phyloP scores from a whole-genome alignment of 2,888 invertebrate genomes.

The Drosophila infuscata region DNA sequence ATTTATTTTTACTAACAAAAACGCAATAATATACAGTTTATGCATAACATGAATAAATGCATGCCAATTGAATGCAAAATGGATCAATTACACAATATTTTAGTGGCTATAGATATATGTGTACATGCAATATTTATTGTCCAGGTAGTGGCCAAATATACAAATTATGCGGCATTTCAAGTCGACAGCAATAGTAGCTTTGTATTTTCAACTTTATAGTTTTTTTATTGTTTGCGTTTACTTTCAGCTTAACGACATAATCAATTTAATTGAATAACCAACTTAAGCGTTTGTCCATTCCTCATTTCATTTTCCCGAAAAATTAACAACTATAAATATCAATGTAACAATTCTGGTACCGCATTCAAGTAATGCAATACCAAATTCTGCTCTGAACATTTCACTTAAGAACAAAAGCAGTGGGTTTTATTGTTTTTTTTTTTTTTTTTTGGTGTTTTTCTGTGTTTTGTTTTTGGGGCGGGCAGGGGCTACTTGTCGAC shows the following conservation, averaged over 20 bases:
- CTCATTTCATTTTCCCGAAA: conserved; percentile 38
- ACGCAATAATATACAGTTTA: conserved; percentile 55
- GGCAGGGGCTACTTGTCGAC: conserved; percentile 43
- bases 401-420: conserved; percentile 50
- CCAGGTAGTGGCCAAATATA: conserved; percentile 45
- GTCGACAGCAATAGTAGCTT: conserved; percentile 28
- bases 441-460: conserved; percentile 42
- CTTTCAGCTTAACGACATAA: conserved; percentile 63
- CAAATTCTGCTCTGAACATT: conserved; percentile 26
- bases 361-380: conserved; percentile 33
- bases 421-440: conserved; percentile 40
- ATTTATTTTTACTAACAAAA: conserved; percentile 66
- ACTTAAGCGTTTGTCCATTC: conserved; percentile 44
- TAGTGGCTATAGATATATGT: conserved; percentile 19
- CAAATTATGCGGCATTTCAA: conserved; percentile 36
- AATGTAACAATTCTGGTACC: conserved; percentile 60
- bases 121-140: conserved; percentile 62
- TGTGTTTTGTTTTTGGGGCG: conserved; percentile 9
- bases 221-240: conserved; percentile 41
- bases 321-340: conserved; percentile 71
- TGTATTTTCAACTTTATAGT: conserved; percentile 43
- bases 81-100: conserved; percentile 20
- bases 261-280: conserved; percentile 67
- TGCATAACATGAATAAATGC: conserved; percentile 52
- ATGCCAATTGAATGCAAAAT: conserved; percentile 36